Evolutionary conservation across 2,113 vertebrate species (phyloP).

Genomic region (Vicugna pacos): DNA sequence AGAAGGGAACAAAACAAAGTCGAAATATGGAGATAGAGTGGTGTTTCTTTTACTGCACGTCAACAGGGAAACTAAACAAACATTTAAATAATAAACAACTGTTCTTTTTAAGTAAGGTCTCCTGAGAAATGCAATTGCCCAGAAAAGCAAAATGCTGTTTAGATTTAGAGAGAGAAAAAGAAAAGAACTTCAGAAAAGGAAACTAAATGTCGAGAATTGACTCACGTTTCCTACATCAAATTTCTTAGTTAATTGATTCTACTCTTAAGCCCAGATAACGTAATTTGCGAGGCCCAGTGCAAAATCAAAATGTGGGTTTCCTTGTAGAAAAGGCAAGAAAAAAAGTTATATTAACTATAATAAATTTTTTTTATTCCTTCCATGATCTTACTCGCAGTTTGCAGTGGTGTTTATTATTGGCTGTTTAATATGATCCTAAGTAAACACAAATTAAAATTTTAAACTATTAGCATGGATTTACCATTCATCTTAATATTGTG

Average conservation of each 20-base stretch:
- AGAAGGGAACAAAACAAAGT: background rate
- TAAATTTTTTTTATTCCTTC: background rate
- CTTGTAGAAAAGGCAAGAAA: background rate
- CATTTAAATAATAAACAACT: constrained; percentile 52
- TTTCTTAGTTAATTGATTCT: background rate
- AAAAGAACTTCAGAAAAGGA: background rate
- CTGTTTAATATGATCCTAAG: background rate
- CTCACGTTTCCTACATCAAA: background rate
- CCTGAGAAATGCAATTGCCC: background rate
- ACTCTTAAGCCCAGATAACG: background rate
- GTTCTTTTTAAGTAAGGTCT: constrained; percentile 38
- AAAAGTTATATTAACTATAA: background rate
- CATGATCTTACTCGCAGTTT: background rate
- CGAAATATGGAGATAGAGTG: background rate
- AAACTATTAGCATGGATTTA: background rate
- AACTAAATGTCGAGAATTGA: background rate
- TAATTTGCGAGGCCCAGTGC: background rate
- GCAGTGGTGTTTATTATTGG: background rate
- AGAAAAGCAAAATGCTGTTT: background rate
- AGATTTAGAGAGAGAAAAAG: background rate
- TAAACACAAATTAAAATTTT: background rate
- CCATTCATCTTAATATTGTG: background rate
- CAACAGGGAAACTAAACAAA: constrained; percentile 38
- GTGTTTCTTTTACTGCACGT: background rate
- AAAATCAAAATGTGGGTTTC: background rate